Percentiles rank a stretch among this genome's conserved stretches.
These are phyloP conservation scores for Australoheros scitulus DNA, from an alignment of 2,113 vertebrate species.

Conservation along the genomic window DNA sequence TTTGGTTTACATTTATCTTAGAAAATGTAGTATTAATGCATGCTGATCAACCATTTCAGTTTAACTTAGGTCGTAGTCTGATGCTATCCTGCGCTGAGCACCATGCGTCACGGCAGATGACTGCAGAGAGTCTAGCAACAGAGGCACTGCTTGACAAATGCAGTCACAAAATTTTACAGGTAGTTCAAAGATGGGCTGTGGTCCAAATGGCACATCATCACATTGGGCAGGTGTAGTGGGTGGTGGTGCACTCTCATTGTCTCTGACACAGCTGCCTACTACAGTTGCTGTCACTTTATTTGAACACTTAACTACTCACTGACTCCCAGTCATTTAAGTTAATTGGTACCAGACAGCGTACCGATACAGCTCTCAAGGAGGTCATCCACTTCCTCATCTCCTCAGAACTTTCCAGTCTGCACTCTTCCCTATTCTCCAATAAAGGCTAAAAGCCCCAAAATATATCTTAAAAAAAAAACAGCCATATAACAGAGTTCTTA, in stretches of 20 bases:
- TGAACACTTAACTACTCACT: neutral
- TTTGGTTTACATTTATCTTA: too few species aligned
- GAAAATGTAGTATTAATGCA: too few species aligned
- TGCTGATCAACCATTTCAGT: neutral
- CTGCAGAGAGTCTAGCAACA: neutral
- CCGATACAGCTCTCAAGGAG: fast-evolving
- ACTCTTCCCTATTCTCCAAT: neutral
- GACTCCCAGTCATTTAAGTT: neutral
- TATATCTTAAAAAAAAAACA: neutral
- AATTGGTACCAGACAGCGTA: neutral
- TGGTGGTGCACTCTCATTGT: neutral
- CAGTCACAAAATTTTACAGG: too few species aligned
- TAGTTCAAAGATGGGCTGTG: neutral
- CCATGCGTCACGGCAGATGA: neutral
- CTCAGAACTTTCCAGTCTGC: too few species aligned
- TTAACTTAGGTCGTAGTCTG: neutral
- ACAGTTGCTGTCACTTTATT: neutral
- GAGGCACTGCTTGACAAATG: neutral
- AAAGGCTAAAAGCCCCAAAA: neutral
- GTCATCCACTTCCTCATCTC: fast-evolving
- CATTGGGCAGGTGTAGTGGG: neutral
- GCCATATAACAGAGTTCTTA: neutral
- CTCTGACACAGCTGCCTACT: neutral
- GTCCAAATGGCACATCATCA: fast-evolving
- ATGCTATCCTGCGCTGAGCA: neutral